Percentiles rank a stretch among this genome's conserved stretches.
phyloP scores from a whole-genome alignment of 2,113 vertebrate genomes.

The Piaya cayana region DNA sequence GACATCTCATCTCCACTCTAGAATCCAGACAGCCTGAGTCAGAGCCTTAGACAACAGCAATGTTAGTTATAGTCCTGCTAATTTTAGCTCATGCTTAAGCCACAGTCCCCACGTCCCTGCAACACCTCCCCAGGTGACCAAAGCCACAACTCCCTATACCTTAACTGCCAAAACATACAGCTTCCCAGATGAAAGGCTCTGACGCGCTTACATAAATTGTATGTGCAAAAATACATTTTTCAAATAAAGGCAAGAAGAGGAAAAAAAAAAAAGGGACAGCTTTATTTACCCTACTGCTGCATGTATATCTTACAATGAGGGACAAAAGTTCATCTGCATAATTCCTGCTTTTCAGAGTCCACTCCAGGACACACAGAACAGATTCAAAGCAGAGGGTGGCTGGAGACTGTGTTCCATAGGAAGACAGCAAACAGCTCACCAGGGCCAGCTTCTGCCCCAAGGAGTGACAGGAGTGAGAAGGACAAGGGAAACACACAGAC shows the following conservation, averaged over 20 bases:
- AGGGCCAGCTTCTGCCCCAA: neutral
- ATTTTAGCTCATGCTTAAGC: slow-evolving; percentile 31
- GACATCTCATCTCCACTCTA: neutral
- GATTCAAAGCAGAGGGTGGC: neutral
- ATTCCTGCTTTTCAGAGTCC: slow-evolving; percentile 15
- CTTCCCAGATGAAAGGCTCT: neutral
- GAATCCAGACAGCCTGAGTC: neutral
- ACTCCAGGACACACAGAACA: neutral
- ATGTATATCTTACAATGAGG: neutral
- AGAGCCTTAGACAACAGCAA: neutral
- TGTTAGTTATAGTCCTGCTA: slow-evolving; percentile 16
- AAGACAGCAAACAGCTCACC: neutral
- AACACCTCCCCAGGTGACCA: neutral
- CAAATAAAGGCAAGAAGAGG: neutral
- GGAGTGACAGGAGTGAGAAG: neutral
- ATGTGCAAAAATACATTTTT: neutral
- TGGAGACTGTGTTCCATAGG: neutral
- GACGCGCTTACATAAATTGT: neutral
- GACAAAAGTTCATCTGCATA: slow-evolving; percentile 19
- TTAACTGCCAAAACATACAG: neutral
- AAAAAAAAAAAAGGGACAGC: neutral
- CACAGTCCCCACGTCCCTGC: neutral
- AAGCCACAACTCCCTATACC: neutral
- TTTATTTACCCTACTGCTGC: neutral
- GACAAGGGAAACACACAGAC: neutral